Conservation (phyloP, 1,140 invertebrate species). For the Dermatophagoides farinae region DNA sequence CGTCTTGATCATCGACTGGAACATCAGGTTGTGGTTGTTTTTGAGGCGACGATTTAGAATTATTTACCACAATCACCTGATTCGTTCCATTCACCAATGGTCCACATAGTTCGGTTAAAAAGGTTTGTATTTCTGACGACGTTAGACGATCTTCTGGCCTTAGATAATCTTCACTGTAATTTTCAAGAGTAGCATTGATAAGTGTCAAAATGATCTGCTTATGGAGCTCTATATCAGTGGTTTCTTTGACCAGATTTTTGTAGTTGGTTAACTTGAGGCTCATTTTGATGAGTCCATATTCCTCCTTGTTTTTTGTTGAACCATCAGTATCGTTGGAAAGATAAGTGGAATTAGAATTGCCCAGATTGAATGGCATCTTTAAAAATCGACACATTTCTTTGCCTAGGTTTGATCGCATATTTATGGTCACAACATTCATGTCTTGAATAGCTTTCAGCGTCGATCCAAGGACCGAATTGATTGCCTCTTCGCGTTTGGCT, state of each 20-base stretch:
- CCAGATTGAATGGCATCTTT: constrained; percentile 48
- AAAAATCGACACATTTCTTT: constrained; percentile 77
- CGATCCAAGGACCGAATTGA: constrained; percentile 9
- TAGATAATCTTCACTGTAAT: constrained; percentile 1
- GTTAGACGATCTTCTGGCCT: constrained; percentile 3
- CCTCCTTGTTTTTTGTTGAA: not conserved
- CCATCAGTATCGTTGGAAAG: not conserved
- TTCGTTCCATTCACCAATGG: constrained; percentile 10
- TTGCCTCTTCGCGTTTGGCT: constrained; percentile 8
- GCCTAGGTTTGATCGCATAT: constrained; percentile 35
- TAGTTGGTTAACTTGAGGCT: constrained; percentile 14
- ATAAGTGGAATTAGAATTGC: not conserved
- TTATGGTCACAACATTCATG: constrained; percentile 5
- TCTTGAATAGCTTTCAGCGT: constrained; percentile 14
- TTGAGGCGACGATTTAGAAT: constrained; percentile 52
- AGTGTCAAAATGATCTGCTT: constrained; percentile 11
- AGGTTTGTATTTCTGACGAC: constrained; percentile 12
- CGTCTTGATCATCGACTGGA: constrained; percentile 47
- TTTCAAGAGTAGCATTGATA: constrained; percentile 12
- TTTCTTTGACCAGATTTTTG: constrained; percentile 11
- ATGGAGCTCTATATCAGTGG: constrained; percentile 9
- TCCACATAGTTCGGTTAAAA: constrained; percentile 12
- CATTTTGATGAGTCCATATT: constrained; percentile 13
- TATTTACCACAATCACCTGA: not conserved
- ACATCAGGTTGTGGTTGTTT: constrained; percentile 36